These are phyloP conservation scores for Drosophila limbata DNA, from an alignment of 2,888 invertebrate species.

Conservation along the genomic window DNA sequence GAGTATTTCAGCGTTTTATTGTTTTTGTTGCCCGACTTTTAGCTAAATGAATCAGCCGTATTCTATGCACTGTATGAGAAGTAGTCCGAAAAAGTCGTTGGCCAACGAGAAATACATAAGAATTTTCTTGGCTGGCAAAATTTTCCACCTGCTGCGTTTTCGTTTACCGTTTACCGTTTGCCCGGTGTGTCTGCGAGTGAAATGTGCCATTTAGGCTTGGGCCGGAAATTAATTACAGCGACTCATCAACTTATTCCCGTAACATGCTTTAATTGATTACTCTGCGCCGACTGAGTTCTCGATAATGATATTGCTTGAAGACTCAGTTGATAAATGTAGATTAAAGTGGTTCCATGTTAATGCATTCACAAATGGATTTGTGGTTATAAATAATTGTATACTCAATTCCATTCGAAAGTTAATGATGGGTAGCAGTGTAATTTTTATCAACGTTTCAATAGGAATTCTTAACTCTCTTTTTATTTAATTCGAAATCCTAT, in stretches of 20 bases:
- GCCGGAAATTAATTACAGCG: slow-evolving; percentile 69
- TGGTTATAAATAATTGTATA: neutral
- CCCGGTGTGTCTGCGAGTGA: slow-evolving; percentile 10
- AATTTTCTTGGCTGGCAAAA: slow-evolving; percentile 20
- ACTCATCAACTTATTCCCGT: slow-evolving; percentile 59
- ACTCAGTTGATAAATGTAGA: slow-evolving; percentile 24
- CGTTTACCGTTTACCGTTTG: too few species aligned
- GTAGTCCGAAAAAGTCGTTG: slow-evolving; percentile 4
- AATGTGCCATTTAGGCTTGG: slow-evolving; percentile 45
- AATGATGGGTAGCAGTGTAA: slow-evolving; percentile 1
- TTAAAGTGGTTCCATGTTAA: slow-evolving; percentile 27
- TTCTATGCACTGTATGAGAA: slow-evolving; percentile 22
- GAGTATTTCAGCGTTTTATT: slow-evolving; percentile 38
- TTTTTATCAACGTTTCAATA: too few species aligned
- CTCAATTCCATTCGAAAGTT: neutral
- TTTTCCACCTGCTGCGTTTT: slow-evolving; percentile 67
- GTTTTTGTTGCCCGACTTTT: slow-evolving; percentile 56
- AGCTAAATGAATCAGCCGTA: slow-evolving; percentile 71
- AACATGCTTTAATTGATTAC: slow-evolving; percentile 57
- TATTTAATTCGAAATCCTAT: neutral
- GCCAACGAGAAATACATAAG: neutral
- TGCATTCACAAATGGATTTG: slow-evolving; percentile 16
- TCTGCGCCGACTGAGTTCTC: neutral
- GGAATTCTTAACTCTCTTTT: neutral
- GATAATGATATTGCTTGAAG: slow-evolving; percentile 12